A percentile compares a stretch with the other conserved stretches of the same genome.
These are phyloP conservation scores for Hippocampus comes DNA, from an alignment of 2,113 vertebrate species.

Conservation along the genomic window DNA sequence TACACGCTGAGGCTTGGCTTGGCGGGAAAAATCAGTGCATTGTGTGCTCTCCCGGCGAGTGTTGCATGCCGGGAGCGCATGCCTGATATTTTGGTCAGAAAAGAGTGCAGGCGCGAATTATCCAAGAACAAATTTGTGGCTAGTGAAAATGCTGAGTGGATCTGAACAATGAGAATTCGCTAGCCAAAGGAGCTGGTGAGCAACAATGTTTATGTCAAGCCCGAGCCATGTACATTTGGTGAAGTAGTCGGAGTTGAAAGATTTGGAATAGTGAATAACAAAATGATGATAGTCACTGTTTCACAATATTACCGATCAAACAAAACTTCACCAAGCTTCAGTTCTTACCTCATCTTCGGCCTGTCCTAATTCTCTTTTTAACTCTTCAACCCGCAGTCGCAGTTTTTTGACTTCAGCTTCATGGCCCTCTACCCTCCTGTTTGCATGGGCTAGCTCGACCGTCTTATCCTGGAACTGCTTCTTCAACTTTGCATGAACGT, in stretches of 20 bases:
- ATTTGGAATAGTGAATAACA: background rate
- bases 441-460: constrained; percentile 85
- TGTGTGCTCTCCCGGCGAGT: too few relatives aligned
- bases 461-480: constrained; percentile 94
- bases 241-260: background rate
- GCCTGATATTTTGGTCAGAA: too few relatives aligned
- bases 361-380: constrained; percentile 96
- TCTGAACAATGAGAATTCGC: too few relatives aligned
- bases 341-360: constrained; percentile 86
- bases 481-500: constrained; percentile 89
- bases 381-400: constrained; percentile 89
- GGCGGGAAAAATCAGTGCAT: too few relatives aligned
- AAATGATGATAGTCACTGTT: background rate
- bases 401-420: constrained; percentile 93
- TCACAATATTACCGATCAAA: background rate
- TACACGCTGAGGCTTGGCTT: too few relatives aligned
- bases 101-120: too few relatives aligned
- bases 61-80: too few relatives aligned
- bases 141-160: too few relatives aligned
- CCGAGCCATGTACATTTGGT: background rate
- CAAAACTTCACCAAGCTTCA: background rate
- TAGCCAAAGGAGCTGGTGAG: too few relatives aligned
- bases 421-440: constrained; percentile 86
- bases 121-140: too few relatives aligned
- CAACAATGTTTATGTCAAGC: too few relatives aligned